Conservation (phyloP, 2,797 vertebrate genomes). For the Eulemur albifrons region DNA sequence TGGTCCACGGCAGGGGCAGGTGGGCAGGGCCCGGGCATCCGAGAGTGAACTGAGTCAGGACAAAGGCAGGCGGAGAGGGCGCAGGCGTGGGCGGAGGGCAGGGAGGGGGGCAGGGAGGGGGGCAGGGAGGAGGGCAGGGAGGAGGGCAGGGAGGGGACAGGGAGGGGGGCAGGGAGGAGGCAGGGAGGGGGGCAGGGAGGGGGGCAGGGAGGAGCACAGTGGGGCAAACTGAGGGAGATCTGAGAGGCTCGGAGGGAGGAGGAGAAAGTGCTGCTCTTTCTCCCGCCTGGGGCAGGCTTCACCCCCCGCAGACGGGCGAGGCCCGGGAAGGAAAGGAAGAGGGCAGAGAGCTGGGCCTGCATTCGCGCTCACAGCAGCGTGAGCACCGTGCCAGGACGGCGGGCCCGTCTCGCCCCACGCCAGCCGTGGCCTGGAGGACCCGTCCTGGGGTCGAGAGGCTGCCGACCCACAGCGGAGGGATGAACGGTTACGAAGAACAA, state of each 20-base stretch:
- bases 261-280: too few relatives aligned
- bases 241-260: neutral
- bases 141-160: too few relatives aligned
- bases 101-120: too few relatives aligned
- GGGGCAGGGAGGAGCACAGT: accelerated
- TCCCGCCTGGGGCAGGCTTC: neutral
- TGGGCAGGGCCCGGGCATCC: neutral
- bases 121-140: too few relatives aligned
- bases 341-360: too few relatives aligned
- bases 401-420: neutral
- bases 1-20: neutral
- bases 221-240: neutral
- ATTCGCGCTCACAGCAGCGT: accelerated
- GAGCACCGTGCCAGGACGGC: neutral
- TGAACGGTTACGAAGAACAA: neutral
- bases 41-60: neutral
- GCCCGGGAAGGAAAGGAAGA: neutral
- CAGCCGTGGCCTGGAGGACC: neutral
- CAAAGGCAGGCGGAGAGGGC: neutral
- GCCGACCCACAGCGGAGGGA: neutral
- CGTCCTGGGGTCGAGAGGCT: neutral
- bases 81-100: neutral
- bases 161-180: neutral
- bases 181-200: too few relatives aligned
- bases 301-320: neutral